These are phyloP conservation scores for Ceratosolen solmsi DNA, from an alignment of 1,140 invertebrate genomes.

Conservation along the genomic window DNA sequence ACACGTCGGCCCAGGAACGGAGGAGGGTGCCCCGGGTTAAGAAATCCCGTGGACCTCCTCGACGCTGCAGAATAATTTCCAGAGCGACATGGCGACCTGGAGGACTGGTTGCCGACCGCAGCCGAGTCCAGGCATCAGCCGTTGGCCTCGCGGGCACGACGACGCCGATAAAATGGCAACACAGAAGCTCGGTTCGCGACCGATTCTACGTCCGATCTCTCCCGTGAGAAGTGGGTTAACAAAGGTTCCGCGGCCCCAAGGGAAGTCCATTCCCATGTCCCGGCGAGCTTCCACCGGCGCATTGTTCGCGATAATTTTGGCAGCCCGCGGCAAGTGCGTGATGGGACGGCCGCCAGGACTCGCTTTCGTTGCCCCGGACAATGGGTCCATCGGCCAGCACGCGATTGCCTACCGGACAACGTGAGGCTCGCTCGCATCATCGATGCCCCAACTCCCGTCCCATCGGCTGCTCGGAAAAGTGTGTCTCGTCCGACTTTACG, in stretches of 20 bases:
- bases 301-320: slow-evolving; percentile 4
- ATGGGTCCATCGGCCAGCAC: not conserved
- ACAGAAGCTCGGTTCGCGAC: slow-evolving; percentile 14
- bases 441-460: not conserved
- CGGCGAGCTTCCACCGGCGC: not conserved
- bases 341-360: not conserved
- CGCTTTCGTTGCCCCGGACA: not conserved
- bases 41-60: no score
- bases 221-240: slow-evolving; percentile 65
- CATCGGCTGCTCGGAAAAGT: slow-evolving; percentile 42
- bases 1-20: no score
- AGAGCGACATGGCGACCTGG: no score
- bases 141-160: not conserved
- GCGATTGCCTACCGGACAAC: not conserved
- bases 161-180: not conserved
- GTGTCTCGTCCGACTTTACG: slow-evolving; percentile 53
- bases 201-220: not conserved
- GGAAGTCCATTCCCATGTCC: slow-evolving; percentile 25
- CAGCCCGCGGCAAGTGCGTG: not conserved
- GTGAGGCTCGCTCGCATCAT: not conserved
- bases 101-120: no score
- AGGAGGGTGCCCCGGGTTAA: no score
- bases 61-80: no score
- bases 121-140: not conserved
- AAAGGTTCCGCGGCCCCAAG: slow-evolving; percentile 36